These are phyloP conservation scores for Orgyia antiqua DNA, from an alignment of 2,888 invertebrate species.

Conservation along the genomic window DNA sequence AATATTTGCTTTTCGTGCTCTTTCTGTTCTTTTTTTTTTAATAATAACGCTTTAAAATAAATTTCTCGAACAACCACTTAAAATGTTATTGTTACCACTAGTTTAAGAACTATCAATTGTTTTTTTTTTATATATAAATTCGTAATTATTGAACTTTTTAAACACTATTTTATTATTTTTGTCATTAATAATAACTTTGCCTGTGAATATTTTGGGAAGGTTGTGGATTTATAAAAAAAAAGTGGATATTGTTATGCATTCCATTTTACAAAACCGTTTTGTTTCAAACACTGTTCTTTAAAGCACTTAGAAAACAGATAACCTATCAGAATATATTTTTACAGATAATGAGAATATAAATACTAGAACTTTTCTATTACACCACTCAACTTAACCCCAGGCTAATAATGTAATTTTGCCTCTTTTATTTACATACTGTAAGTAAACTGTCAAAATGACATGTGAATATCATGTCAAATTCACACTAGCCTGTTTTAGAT, in stretches of 20 bases:
- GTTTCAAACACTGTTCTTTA: constrained; percentile 63
- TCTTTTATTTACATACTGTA: too few relatives aligned
- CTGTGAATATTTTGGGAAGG: constrained; percentile 49
- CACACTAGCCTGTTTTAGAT: too few relatives aligned
- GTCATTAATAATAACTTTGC: constrained; percentile 39
- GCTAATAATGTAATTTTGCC: too few relatives aligned
- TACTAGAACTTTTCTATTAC: constrained; percentile 33
- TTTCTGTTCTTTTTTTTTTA: too few relatives aligned
- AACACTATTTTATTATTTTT: constrained; percentile 40
- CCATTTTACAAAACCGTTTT: constrained; percentile 61
- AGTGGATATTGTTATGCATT: constrained; percentile 71
- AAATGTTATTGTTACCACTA: constrained; percentile 77
- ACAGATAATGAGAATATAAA: constrained; percentile 47
- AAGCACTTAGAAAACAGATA: constrained; percentile 59
- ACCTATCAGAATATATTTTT: constrained; percentile 54
- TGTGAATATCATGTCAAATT: constrained; percentile 26
- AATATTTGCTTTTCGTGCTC: too few relatives aligned
- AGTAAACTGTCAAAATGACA: constrained; percentile 18
- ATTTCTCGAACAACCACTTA: too few relatives aligned
- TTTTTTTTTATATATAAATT: constrained; percentile 43
- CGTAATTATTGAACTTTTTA: constrained; percentile 37
- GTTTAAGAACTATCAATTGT: constrained; percentile 67
- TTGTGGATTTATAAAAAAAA: constrained; percentile 55
- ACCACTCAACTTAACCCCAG: constrained; percentile 9
- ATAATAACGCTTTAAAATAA: too few relatives aligned